Conservation (phyloP, 2,113 vertebrate species). For the Tonatia bakeri region DNA sequence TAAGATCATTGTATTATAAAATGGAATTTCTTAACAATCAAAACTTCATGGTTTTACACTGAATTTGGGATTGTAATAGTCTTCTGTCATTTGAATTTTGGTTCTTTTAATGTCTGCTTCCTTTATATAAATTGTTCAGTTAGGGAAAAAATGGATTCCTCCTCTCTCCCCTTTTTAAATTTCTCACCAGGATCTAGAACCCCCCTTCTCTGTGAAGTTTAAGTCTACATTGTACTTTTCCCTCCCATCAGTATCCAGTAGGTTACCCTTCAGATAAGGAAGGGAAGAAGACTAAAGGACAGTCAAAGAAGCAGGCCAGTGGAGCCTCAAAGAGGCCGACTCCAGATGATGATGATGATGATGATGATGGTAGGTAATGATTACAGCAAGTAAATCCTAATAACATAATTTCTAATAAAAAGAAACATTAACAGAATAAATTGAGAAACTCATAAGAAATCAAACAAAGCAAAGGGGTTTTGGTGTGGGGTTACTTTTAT, state of each 20-base stretch:
- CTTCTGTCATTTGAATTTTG: slow-evolving; percentile 28
- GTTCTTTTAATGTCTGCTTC: slow-evolving; percentile 29
- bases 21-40: not conserved
- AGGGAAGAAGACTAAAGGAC: slow-evolving; percentile 90
- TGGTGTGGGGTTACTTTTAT: not conserved
- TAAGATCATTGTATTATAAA: slow-evolving; percentile 1
- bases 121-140: slow-evolving; percentile 6
- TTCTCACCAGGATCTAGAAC: not conserved
- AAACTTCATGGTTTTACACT: not conserved
- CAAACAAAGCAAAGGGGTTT: not conserved
- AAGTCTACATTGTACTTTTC: slow-evolving; percentile 27
- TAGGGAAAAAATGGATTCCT: not conserved
- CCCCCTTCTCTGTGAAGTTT: not conserved
- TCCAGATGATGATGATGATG: slow-evolving; percentile 79
- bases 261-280: slow-evolving; percentile 98
- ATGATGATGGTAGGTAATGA: slow-evolving; percentile 79
- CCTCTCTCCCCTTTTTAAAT: not conserved
- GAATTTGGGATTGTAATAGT: slow-evolving; percentile 23
- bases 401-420: not conserved
- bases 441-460: not conserved
- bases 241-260: slow-evolving; percentile 91
- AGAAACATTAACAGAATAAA: not conserved
- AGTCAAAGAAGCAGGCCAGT: slow-evolving; percentile 84
- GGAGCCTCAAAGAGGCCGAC: slow-evolving; percentile 86
- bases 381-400: not conserved